Conservation (phyloP, 2,888 invertebrate species). For the Timandra comae region DNA sequence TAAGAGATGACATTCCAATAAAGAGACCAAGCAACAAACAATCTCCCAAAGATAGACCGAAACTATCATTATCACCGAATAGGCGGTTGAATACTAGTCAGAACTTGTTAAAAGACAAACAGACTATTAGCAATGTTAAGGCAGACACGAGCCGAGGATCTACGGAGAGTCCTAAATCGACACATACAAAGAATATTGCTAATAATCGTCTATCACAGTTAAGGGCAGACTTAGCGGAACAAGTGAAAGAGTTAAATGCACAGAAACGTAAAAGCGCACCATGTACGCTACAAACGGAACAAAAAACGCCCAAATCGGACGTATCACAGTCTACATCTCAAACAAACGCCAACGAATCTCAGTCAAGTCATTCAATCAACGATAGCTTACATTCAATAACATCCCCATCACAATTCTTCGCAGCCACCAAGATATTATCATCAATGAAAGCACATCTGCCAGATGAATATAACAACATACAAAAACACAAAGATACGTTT, state of each 20-base stretch:
- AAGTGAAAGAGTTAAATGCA: slow-evolving; percentile 25
- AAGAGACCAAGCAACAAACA: too few relatives aligned
- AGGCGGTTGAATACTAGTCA: not conserved
- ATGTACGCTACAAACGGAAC: slow-evolving; percentile 34
- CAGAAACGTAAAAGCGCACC: slow-evolving; percentile 24
- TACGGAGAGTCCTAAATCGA: slow-evolving; percentile 15
- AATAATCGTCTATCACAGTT: slow-evolving; percentile 45
- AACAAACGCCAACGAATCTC: slow-evolving; percentile 19
- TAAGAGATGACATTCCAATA: too few relatives aligned
- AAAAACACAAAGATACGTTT: slow-evolving; percentile 58
- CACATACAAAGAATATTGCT: slow-evolving; percentile 42
- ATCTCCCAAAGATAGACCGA: too few relatives aligned
- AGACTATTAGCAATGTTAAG: slow-evolving; percentile 1
- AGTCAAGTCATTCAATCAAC: slow-evolving; percentile 44
- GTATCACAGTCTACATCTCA: too few relatives aligned
- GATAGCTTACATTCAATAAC: slow-evolving; percentile 53
- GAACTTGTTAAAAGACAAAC: not conserved
- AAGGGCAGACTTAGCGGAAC: slow-evolving; percentile 38
- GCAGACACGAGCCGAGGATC: slow-evolving; percentile 3
- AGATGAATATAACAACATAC: slow-evolving; percentile 50
- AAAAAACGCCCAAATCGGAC: too few relatives aligned
- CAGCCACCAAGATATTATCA: slow-evolving; percentile 65
- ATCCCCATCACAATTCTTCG: slow-evolving; percentile 64
- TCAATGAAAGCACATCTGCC: slow-evolving; percentile 69
- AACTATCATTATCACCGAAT: too few relatives aligned